Conservation (phyloP, 1,140 invertebrate species). For the Galendromus occidentalis region DNA sequence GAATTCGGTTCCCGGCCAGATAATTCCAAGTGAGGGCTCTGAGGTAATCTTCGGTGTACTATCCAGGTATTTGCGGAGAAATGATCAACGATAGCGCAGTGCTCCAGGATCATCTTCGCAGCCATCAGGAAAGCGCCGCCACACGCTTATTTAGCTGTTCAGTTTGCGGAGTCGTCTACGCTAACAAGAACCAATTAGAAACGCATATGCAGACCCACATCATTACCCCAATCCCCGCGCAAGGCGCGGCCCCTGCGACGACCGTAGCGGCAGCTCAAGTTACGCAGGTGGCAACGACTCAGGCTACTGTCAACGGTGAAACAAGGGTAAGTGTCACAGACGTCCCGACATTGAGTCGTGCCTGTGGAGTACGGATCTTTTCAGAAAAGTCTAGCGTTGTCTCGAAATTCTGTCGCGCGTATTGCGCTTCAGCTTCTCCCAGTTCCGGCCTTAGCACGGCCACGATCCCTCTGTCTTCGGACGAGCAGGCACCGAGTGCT, state of each 20-base stretch:
- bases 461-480: too few species aligned
- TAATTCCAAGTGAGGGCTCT: too few species aligned
- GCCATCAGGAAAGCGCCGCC: neutral
- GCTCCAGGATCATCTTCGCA: neutral
- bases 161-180: slow-evolving; percentile 4
- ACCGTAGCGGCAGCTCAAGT: neutral
- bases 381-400: too few species aligned
- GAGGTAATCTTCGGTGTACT: too few species aligned
- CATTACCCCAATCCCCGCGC: neutral
- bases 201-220: slow-evolving; percentile 9
- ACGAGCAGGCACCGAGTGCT: too few species aligned
- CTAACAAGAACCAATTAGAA: neutral
- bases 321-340: slow-evolving; percentile 4
- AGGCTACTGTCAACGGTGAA: slow-evolving; percentile 1
- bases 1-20: too few species aligned
- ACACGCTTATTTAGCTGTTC: slow-evolving; percentile 9
- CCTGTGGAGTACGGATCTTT: too few species aligned
- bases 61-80: slow-evolving; percentile 1
- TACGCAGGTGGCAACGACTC: neutral
- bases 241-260: neutral
- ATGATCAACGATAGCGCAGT: neutral
- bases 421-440: too few species aligned
- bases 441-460: too few species aligned
- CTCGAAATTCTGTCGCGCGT: too few species aligned
- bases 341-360: too few species aligned